Conservation (phyloP, 2,888 invertebrate genomes). For the Amblyjoppa proteus region DNA sequence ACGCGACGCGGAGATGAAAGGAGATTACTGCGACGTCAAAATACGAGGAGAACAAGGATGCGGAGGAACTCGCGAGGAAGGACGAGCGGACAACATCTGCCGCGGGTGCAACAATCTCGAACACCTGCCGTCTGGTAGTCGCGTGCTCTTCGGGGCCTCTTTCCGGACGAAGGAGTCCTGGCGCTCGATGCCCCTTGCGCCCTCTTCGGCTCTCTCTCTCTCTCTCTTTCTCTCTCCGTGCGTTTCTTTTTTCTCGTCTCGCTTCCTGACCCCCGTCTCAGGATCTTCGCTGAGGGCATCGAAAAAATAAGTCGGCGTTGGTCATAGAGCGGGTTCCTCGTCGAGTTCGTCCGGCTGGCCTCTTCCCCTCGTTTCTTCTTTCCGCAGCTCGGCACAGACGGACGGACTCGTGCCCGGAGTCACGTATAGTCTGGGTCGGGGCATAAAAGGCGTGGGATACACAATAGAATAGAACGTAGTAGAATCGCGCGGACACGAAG, state of each 20-base stretch:
- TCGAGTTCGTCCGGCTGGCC: constrained; percentile 51
- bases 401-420: constrained; percentile 21
- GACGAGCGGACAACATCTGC: constrained; percentile 80
- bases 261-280: constrained; percentile 40
- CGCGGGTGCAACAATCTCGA: constrained; percentile 82
- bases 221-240: neutral
- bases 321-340: constrained; percentile 28
- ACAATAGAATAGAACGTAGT: constrained; percentile 1
- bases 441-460: constrained; percentile 1
- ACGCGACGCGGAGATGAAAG: too few relatives aligned
- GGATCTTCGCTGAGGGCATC: constrained; percentile 26
- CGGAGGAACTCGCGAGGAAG: constrained; percentile 48
- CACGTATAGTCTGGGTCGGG: constrained; percentile 6
- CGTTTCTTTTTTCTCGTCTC: constrained; percentile 17
- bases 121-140: constrained; percentile 84
- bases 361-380: constrained; percentile 55
- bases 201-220: constrained; percentile 1
- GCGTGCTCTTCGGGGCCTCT: constrained; percentile 78
- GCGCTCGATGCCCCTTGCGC: constrained; percentile 39
- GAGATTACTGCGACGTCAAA: constrained; percentile 29
- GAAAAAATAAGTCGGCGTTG: constrained; percentile 42
- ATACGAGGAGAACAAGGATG: constrained; percentile 38
- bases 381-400: neutral
- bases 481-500: constrained; percentile 4
- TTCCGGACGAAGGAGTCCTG: constrained; percentile 58